Conservation (phyloP, 2,797 vertebrate genomes). For the Chrosomus eos region DNA sequence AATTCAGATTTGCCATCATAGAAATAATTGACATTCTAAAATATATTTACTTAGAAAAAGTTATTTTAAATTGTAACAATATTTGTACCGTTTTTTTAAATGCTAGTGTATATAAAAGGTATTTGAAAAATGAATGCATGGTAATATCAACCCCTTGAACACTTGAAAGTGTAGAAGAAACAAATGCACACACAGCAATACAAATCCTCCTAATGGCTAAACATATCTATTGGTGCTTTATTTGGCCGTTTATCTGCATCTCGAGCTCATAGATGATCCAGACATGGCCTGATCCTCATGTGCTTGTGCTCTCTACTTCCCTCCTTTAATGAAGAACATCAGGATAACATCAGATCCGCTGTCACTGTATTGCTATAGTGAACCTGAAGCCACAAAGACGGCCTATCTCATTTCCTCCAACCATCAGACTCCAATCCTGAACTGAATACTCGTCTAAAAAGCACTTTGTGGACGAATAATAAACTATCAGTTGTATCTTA, state of each 20-base stretch:
- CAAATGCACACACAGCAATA: background rate
- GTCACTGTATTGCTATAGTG: background rate
- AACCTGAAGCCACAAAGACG: conserved; percentile 35
- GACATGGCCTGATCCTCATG: background rate
- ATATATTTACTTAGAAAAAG: background rate
- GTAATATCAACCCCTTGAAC: background rate
- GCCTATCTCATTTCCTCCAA: conserved; percentile 40
- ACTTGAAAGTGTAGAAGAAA: background rate
- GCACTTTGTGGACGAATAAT: background rate
- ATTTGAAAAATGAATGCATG: background rate
- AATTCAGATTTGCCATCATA: background rate
- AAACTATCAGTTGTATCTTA: background rate
- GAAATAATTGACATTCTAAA: background rate
- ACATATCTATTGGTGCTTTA: background rate
- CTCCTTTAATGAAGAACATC: conserved; percentile 28
- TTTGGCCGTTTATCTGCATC: background rate
- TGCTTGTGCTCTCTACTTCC: background rate
- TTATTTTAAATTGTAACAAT: no score
- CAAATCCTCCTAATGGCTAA: background rate
- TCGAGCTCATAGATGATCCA: background rate
- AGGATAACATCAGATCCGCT: conserved; percentile 33
- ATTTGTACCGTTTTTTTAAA: background rate
- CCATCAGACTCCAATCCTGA: conserved; percentile 1
- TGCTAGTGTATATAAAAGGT: background rate
- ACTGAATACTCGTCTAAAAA: background rate